These are phyloP conservation scores for Ormia ochracea DNA, from an alignment of 2,888 invertebrate genomes.

Conservation along the genomic window DNA sequence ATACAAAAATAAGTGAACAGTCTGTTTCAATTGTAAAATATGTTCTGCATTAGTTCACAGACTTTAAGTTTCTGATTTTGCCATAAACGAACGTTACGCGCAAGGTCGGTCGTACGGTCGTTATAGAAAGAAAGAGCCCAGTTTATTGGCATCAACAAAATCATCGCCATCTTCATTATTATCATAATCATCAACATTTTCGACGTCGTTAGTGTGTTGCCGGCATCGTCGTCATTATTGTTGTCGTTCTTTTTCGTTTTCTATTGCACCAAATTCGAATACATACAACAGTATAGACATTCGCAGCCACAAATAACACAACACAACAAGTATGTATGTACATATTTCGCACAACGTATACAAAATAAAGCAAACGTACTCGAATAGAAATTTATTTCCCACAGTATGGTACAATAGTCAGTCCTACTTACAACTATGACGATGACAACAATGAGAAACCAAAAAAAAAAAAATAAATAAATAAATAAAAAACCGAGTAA, in stretches of 20 bases:
- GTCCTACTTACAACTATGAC: slow-evolving; percentile 35
- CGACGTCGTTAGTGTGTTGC: no score
- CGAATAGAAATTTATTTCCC: slow-evolving; percentile 44
- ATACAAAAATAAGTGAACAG: slow-evolving; percentile 9
- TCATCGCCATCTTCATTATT: slow-evolving; percentile 1
- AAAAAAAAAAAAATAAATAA: background rate
- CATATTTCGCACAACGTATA: slow-evolving; percentile 42
- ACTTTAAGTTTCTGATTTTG: slow-evolving; percentile 65
- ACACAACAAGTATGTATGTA: background rate
- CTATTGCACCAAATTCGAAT: slow-evolving; percentile 25
- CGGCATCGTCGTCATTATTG: slow-evolving; percentile 4
- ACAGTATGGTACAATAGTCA: slow-evolving; percentile 37
- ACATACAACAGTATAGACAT: slow-evolving; percentile 7
- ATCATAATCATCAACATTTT: background rate
- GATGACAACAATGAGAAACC: slow-evolving; percentile 1
- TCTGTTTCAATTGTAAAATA: slow-evolving; percentile 53
- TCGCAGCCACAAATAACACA: slow-evolving; percentile 13
- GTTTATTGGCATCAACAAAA: slow-evolving; percentile 35
- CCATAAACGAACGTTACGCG: slow-evolving; percentile 65
- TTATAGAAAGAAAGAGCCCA: slow-evolving; percentile 36
- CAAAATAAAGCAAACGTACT: slow-evolving; percentile 4
- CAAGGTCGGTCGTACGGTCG: slow-evolving; percentile 68
- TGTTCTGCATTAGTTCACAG: slow-evolving; percentile 68
- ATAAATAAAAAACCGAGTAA: background rate
- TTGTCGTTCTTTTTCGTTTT: slow-evolving; percentile 38